phyloP scores from a whole-genome alignment of 1,140 invertebrate genomes.

The Drosophila setifemur region DNA sequence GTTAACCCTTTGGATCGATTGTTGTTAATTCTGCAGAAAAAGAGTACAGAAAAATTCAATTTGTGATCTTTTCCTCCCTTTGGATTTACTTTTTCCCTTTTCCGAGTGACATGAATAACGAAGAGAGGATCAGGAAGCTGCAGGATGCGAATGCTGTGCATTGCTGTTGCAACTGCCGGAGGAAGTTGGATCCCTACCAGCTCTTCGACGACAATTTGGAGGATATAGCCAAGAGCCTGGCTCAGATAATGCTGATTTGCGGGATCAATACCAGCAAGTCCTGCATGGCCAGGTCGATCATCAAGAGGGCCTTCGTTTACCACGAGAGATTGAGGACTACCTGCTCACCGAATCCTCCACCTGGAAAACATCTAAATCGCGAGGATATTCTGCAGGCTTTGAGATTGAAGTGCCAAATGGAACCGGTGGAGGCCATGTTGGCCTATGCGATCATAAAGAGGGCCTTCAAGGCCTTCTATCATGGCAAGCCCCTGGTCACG shows the following conservation, averaged over 20 bases:
- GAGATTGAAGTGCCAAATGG: conserved; percentile 59
- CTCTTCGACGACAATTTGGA: conserved; percentile 64
- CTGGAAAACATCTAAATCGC: conserved; percentile 40
- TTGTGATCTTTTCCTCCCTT: too few species aligned
- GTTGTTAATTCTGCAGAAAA: too few species aligned
- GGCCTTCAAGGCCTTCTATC: conserved; percentile 65
- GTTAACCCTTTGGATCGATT: too few species aligned
- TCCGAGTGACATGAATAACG: too few species aligned
- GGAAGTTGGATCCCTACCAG: conserved; percentile 57
- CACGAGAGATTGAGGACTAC: conserved; percentile 49
- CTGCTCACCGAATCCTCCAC: conserved; percentile 3
- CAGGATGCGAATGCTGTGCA: neutral
- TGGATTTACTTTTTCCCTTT: too few species aligned
- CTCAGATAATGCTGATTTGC: conserved; percentile 65
- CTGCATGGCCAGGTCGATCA: conserved; percentile 50
- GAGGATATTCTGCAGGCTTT: conserved; percentile 63
- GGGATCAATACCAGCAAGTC: conserved; percentile 55
- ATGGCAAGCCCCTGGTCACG: conserved; percentile 46
- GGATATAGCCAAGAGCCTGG: conserved; percentile 55
- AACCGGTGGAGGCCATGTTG: conserved; percentile 61
- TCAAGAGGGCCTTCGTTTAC: conserved; percentile 63
- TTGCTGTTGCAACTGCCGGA: conserved; percentile 58
- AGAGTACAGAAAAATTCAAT: too few species aligned
- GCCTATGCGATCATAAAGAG: conserved; percentile 64
- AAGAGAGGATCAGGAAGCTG: conserved; percentile 11